Conservation (phyloP, 2,888 invertebrate species). For the Netelia inedita region DNA sequence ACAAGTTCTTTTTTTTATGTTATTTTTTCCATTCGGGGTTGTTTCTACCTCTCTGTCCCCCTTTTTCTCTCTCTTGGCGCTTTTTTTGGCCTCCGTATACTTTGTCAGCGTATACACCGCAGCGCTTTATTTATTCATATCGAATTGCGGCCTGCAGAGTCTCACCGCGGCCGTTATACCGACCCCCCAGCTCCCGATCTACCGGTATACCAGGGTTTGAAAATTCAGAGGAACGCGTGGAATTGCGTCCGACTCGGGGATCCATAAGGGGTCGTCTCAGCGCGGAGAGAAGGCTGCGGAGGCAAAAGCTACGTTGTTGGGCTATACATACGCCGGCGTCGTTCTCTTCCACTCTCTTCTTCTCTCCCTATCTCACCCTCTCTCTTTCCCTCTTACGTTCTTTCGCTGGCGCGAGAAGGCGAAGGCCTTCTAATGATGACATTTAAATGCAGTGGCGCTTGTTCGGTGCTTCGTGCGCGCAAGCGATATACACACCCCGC, state of each 20-base stretch:
- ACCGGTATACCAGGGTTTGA: conserved; percentile 58
- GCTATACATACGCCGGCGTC: conserved; percentile 36
- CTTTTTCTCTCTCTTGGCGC: conserved; percentile 24
- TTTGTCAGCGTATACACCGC: conserved; percentile 70
- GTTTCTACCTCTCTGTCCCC: too few relatives aligned
- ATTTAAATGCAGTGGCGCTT: conserved; percentile 85
- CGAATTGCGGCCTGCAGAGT: conserved; percentile 70
- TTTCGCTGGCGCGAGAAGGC: conserved; percentile 70
- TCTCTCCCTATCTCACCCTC: not conserved
- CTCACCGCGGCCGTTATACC: conserved; percentile 68
- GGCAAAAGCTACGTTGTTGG: conserved; percentile 51
- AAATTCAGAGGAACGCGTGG: conserved; percentile 70
- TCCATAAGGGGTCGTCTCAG: conserved; percentile 60
- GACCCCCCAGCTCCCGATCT: not conserved
- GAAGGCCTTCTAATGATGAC: conserved; percentile 84
- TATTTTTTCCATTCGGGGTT: conserved; percentile 7
- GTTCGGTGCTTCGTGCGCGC: conserved; percentile 81
- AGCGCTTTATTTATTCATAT: conserved; percentile 83
- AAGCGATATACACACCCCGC: conserved; percentile 60
- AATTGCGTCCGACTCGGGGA: conserved; percentile 58
- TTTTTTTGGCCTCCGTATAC: conserved; percentile 45
- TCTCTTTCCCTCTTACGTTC: not conserved
- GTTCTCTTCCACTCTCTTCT: not conserved
- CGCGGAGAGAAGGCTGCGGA: conserved; percentile 52
- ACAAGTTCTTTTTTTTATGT: conserved; percentile 4